Conservation (phyloP, 2,888 invertebrate genomes). For the Sepioteuthis lessoniana region DNA sequence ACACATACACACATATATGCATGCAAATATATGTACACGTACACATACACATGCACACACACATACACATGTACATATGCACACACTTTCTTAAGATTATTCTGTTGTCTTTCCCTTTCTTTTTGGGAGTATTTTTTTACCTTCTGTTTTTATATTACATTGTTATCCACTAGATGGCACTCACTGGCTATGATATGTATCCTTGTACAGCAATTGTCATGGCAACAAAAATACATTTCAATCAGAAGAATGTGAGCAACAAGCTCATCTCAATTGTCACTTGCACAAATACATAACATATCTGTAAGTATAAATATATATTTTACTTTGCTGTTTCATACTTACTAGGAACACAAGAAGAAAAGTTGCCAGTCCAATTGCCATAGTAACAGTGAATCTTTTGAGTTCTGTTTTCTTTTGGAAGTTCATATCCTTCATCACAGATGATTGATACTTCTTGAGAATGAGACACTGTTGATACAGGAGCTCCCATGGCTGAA, state of each 20-base stretch:
- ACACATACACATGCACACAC: neutral
- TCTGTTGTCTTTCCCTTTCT: too few species aligned
- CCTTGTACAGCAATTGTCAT: too few species aligned
- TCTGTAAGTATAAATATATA: neutral
- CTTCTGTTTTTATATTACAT: too few species aligned
- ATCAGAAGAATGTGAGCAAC: too few species aligned
- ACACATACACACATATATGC: too few species aligned
- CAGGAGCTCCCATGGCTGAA: neutral
- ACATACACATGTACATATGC: neutral
- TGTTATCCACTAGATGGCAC: too few species aligned
- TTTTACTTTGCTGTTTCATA: neutral
- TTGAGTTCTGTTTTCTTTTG: neutral
- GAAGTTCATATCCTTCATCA: conserved; percentile 37
- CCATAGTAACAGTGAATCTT: conserved; percentile 34
- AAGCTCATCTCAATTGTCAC: too few species aligned
- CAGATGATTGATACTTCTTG: neutral
- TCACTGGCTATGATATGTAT: too few species aligned
- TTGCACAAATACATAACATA: too few species aligned
- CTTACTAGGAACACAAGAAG: conserved; percentile 41
- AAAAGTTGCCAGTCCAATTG: neutral
- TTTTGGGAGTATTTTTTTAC: too few species aligned
- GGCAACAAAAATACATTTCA: too few species aligned
- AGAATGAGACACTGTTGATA: neutral
- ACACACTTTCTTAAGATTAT: too few species aligned
- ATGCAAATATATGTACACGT: neutral